Percentiles rank a stretch among this genome's conserved stretches.
Conservation (phyloP, 2,113 vertebrate species). For the Gobiocypris rarus region DNA sequence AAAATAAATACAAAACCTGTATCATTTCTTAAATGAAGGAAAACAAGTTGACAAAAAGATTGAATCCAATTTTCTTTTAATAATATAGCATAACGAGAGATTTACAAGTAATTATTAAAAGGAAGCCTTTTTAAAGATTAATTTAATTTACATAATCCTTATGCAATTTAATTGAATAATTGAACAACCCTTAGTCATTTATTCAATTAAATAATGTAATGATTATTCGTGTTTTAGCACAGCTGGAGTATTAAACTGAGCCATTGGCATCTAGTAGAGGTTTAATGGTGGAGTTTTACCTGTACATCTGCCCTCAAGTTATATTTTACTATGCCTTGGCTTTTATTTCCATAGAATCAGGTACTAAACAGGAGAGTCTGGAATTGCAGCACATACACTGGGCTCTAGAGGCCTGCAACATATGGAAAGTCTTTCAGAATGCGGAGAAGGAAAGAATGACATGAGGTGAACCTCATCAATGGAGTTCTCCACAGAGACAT, state of each 20-base stretch:
- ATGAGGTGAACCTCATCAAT: conserved; percentile 28
- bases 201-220: no score
- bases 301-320: background rate
- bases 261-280: background rate
- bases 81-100: no score
- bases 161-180: no score
- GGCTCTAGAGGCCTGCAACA: conserved; percentile 19
- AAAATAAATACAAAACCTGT: no score
- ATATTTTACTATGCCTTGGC: background rate
- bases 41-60: no score
- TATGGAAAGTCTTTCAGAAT: conserved; percentile 43
- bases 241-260: background rate
- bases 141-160: no score
- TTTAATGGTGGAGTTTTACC: background rate
- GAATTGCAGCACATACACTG: background rate
- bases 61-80: no score
- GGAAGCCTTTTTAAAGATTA: no score
- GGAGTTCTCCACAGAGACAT: conserved; percentile 20
- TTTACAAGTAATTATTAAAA: no score
- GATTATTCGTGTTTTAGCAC: no score
- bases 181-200: no score
- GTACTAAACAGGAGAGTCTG: conserved; percentile 24
- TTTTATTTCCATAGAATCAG: conserved; percentile 13
- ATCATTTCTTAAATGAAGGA: no score
- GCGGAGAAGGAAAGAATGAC: conserved; percentile 42